Evolutionary conservation across 2,797 vertebrate species (phyloP), one percentile per base, ranked within the genome.

Genomic region (Ctenochaetus hawaiiensis): DNA sequence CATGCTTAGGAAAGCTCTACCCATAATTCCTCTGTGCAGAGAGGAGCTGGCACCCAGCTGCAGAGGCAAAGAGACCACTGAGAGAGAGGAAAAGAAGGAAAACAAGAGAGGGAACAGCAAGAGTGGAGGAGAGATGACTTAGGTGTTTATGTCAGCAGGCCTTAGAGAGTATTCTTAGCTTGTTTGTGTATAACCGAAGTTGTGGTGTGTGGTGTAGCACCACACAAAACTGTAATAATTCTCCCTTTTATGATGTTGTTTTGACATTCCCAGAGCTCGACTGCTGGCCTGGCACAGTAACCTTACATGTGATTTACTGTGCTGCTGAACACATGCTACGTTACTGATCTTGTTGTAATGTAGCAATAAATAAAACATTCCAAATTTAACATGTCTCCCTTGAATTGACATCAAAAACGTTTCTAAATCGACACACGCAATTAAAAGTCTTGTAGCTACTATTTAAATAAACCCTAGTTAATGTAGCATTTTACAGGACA

Each of bases 121-220:
- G 65, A 80, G 64, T 48, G 11, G 57, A 80, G 75, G 45, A 78
- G 76, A 73, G 83, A 81, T 82, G 84, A 76, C 84, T 56, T 73
- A 91, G 90, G 89, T 93, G 91, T 94, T 91, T 87, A 86, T 93
- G 93, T 94, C 88, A 83, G 86, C 43, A 26, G 87, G 81, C 78
- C 81, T 81, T 73, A 45, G 69, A 83, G 82, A 80, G 82, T 93
- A 92, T 94, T 94, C 90, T 92, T 91, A 93, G 93, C 89, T 92
- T 94, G 93, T 93, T 93, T 93, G 90, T 93, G 88, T 94, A 85
- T 89, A 90, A 89, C 91, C 92, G 87, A 91, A 90, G 91, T 89
- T 92, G 89, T 52, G 90, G 90, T 62, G 80, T 90, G 89, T 22
- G 85, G 89, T 61, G 77, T 41, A 75, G 87, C 81, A 75, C 83